Evolutionary conservation across 2,888 invertebrate species (phyloP).

Genomic region (Meteorus colon): DNA sequence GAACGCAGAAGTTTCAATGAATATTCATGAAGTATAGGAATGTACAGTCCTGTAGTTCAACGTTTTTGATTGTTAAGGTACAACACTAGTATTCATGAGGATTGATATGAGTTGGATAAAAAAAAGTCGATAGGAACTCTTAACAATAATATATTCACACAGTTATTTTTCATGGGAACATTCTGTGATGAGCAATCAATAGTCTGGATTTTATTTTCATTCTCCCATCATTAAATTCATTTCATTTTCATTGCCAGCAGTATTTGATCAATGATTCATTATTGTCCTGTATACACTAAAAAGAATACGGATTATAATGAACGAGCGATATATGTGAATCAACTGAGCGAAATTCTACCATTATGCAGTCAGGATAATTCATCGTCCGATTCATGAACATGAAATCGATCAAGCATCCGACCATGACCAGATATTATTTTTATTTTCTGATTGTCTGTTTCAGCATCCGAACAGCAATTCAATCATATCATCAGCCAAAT

Average conservation of each 20-base stretch:
- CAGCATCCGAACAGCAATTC: no score
- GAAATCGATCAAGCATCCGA: no score
- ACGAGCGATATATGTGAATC: no score
- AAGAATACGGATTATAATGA: no score
- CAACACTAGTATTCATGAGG: not conserved
- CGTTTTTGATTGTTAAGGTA: conserved; percentile 12
- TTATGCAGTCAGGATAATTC: no score
- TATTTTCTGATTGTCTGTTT: no score
- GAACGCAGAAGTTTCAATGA: not conserved
- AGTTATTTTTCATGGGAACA: not conserved
- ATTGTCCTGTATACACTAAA: not conserved
- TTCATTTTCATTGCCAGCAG: not conserved
- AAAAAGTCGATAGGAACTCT: not conserved
- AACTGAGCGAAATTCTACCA: no score
- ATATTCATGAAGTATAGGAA: not conserved
- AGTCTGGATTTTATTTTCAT: not conserved
- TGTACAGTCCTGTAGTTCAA: not conserved
- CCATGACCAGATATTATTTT: no score
- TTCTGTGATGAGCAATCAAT: not conserved
- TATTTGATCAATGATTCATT: not conserved
- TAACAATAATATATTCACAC: not conserved
- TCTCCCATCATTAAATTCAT: not conserved
- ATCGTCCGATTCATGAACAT: no score
- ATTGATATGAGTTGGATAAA: not conserved
- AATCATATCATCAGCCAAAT: no score